Evolutionary conservation across 2,888 invertebrate genomes (phyloP).

Genomic region (Lepidochitona cinerea): DNA sequence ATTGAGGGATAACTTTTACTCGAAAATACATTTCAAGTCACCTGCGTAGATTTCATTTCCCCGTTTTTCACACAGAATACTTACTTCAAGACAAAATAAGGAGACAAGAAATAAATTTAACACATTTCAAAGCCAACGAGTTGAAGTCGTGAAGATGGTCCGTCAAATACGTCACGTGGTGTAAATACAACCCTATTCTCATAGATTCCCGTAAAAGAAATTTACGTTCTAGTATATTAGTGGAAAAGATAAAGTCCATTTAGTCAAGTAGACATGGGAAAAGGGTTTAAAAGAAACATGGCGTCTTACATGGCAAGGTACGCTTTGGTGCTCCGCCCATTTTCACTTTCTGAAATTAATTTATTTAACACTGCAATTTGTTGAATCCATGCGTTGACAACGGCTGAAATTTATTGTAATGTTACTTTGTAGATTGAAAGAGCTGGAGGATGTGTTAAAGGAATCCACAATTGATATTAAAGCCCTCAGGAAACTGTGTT

Average conservation of each 20-base stretch:
- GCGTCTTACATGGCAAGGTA: slow-evolving; percentile 57
- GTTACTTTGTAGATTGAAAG: slow-evolving; percentile 74
- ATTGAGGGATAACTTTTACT: no score
- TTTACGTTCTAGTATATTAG: background rate
- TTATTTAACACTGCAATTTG: background rate
- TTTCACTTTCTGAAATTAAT: background rate
- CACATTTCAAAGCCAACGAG: no score
- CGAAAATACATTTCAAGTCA: no score
- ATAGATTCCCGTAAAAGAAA: background rate
- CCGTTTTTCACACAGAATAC: no score
- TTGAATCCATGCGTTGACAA: background rate
- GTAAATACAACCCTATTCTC: background rate
- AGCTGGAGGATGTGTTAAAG: slow-evolving; percentile 82
- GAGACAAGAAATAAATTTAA: no score
- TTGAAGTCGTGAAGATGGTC: no score
- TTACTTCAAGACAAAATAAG: no score
- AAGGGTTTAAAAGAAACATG: slow-evolving; percentile 36
- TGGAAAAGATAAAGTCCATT: background rate
- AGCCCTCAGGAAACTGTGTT: slow-evolving; percentile 80
- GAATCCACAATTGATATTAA: slow-evolving; percentile 81
- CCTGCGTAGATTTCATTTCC: no score
- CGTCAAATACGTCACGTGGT: background rate
- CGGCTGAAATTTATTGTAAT: background rate
- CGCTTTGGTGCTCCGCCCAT: slow-evolving; percentile 9
- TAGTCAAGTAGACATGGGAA: background rate